phyloP scores from a whole-genome alignment of 2,888 invertebrate species.

The Zygogramma bicolorata region DNA sequence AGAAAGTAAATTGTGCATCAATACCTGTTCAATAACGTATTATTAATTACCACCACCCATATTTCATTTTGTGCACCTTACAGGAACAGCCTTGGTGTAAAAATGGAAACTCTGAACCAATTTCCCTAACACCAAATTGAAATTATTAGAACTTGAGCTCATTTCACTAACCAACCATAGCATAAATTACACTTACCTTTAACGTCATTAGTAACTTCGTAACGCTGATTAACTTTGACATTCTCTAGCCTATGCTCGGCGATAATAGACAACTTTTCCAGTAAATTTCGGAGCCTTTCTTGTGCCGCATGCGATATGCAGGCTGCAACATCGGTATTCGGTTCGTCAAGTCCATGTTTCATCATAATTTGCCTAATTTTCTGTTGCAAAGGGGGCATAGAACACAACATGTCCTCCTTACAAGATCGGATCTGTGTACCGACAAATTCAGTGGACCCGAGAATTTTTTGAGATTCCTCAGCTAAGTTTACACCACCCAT shows the following conservation, averaged over 20 bases:
- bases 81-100: no score
- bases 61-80: no score
- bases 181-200: slow-evolving; percentile 71
- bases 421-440: slow-evolving; percentile 87
- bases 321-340: slow-evolving; percentile 85
- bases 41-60: no score
- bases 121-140: no score
- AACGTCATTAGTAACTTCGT: slow-evolving; percentile 74
- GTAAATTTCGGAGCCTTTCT: slow-evolving; percentile 89
- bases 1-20: no score
- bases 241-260: slow-evolving; percentile 96
- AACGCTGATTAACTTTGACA: slow-evolving; percentile 89
- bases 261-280: slow-evolving; percentile 91
- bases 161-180: no score
- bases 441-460: slow-evolving; percentile 84
- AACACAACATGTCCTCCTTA: slow-evolving; percentile 92
- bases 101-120: no score
- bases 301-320: slow-evolving; percentile 94
- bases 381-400: slow-evolving; percentile 79
- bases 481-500: slow-evolving; percentile 99
- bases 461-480: slow-evolving; percentile 94
- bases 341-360: slow-evolving; percentile 85
- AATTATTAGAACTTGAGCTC: no score
- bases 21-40: no score
- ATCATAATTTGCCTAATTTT: slow-evolving; percentile 82